A percentile compares a stretch with the other conserved stretches of the same genome.
Evolutionary conservation across 2,888 invertebrate genomes (phyloP).

Genomic region (Cerceris rybyensis): DNA sequence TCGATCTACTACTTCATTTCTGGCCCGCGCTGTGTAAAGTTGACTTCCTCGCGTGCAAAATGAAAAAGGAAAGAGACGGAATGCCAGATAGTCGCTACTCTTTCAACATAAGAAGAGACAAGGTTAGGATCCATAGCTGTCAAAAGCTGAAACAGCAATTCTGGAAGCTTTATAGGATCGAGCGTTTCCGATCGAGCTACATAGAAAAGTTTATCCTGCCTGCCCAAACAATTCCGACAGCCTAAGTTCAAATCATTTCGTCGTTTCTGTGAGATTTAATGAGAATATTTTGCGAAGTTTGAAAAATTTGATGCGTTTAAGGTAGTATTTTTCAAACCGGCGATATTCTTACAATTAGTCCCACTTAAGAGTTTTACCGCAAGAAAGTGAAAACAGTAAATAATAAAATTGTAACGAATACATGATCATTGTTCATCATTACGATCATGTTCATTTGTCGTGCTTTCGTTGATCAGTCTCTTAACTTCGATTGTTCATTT

Average conservation of each 20-base stretch:
- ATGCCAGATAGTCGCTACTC: conserved; percentile 30
- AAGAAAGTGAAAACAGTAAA: no score
- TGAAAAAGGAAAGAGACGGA: conserved; percentile 52
- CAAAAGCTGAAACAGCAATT: conserved; percentile 48
- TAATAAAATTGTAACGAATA: no score
- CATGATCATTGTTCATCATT: no score
- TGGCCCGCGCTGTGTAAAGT: neutral
- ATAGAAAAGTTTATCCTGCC: conserved; percentile 47
- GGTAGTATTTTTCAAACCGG: no score
- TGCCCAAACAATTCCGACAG: conserved; percentile 57
- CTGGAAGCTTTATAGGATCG: conserved; percentile 34
- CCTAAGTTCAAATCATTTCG: neutral
- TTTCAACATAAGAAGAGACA: conserved; percentile 48
- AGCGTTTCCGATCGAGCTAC: conserved; percentile 33
- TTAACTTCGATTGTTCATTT: neutral
- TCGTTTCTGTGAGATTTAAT: conserved; percentile 54
- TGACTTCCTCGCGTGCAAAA: conserved; percentile 55
- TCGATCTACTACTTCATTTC: conserved; percentile 59
- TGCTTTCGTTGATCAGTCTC: neutral
- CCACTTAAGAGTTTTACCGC: no score
- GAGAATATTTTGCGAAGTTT: conserved; percentile 47
- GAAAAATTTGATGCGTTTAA: conserved; percentile 46
- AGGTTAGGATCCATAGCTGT: conserved; percentile 58
- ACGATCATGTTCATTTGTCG: no score
- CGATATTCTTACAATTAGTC: no score